A percentile compares a stretch with the other conserved stretches of the same genome.
Conservation (phyloP, 2,113 vertebrate species). For the Gadus chalcogrammus region DNA sequence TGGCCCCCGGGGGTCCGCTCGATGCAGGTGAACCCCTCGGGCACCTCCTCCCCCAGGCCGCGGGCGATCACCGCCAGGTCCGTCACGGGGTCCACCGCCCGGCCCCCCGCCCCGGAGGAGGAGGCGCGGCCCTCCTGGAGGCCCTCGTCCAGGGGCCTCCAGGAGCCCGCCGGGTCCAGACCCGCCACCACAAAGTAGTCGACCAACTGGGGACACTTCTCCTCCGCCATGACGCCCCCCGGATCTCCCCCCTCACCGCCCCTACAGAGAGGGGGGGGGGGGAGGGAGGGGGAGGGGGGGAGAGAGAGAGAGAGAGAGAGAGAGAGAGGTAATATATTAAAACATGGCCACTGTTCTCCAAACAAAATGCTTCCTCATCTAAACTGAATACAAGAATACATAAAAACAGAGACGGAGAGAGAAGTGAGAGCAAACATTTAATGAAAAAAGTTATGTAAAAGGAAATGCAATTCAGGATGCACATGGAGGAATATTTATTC, state of each 20-base stretch:
- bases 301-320: neutral
- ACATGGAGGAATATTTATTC: too few relatives aligned
- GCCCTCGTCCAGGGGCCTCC: constrained; percentile 75
- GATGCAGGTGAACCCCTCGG: constrained; percentile 94
- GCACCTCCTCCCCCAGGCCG: constrained; percentile 88
- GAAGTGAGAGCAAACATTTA: too few relatives aligned
- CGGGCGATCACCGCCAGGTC: constrained; percentile 88
- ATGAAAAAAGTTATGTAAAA: too few relatives aligned
- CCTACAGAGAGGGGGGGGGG: constrained; percentile 8
- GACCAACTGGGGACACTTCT: constrained; percentile 90
- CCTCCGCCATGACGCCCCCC: constrained; percentile 83
- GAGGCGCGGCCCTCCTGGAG: constrained; percentile 68
- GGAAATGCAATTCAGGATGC: too few relatives aligned
- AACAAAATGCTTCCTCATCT: neutral
- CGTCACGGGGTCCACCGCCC: constrained; percentile 81
- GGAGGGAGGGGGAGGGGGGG: neutral
- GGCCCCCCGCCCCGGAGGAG: constrained; percentile 46
- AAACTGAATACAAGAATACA: too few relatives aligned
- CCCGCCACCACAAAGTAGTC: constrained; percentile 95
- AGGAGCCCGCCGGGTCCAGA: constrained; percentile 68
- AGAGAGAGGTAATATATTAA: neutral
- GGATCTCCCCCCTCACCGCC: constrained; percentile 38
- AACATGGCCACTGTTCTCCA: neutral
- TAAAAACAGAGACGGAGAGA: too few relatives aligned
- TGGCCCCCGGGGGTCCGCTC: constrained; percentile 83